Evolutionary conservation across 2,113 vertebrate species (phyloP).

Genomic region (Cyprinodon variegatus): DNA sequence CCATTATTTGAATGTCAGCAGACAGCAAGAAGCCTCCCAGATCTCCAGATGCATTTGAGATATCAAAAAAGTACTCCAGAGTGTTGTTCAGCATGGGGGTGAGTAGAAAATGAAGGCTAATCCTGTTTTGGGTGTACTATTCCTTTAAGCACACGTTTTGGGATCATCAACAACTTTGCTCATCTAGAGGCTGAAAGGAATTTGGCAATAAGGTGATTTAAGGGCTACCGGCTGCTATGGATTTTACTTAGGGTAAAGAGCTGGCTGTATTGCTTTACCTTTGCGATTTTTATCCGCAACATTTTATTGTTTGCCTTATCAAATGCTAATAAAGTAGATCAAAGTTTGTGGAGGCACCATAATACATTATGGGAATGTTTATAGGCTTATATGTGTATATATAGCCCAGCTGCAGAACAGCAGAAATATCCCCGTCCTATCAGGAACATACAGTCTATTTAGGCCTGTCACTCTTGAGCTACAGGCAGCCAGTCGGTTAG

Average conservation of each 20-base stretch:
- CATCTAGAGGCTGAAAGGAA: background rate
- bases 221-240: background rate
- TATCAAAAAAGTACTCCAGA: too few species aligned
- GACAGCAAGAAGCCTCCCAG: too few species aligned
- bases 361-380: background rate
- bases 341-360: background rate
- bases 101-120: too few species aligned
- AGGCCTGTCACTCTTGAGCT: conserved; percentile 49
- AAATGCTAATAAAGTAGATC: background rate
- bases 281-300: background rate
- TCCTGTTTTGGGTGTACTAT: too few species aligned
- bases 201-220: background rate
- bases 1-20: too few species aligned
- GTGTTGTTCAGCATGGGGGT: too few species aligned
- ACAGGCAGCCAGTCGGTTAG: conserved; percentile 31
- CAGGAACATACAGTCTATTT: conserved; percentile 55
- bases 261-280: background rate
- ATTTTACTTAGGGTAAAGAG: background rate
- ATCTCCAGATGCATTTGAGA: too few species aligned
- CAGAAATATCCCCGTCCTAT: conserved; percentile 38
- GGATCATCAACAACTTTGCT: background rate
- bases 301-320: background rate
- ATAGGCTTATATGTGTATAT: background rate
- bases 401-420: background rate
- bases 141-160: too few species aligned